phyloP scores from a whole-genome alignment of 2,888 invertebrate genomes.

The Mesopsocus fuscifrons region DNA sequence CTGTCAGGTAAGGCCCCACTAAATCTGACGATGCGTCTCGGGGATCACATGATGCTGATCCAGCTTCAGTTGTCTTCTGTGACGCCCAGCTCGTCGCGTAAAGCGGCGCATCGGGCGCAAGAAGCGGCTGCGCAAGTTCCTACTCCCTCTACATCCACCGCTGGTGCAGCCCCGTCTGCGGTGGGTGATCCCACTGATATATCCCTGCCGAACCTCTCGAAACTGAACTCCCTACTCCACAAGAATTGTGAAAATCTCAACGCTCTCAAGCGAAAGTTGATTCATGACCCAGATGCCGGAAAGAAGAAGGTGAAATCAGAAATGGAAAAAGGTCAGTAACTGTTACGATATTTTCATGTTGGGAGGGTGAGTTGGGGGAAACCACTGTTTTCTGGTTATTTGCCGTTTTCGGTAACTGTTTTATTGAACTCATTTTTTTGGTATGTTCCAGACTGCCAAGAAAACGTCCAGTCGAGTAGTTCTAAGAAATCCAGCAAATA shows the following conservation, averaged over 20 bases:
- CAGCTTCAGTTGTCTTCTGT: conserved; percentile 85
- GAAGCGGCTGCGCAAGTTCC: not conserved
- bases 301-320: not conserved
- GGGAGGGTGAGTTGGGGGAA: too few species aligned
- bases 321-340: not conserved
- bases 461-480: not conserved
- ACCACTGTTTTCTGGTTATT: too few species aligned
- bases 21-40: conserved; percentile 85
- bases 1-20: conserved; percentile 85
- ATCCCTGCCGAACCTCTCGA: conserved; percentile 5
- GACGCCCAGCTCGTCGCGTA: conserved; percentile 32
- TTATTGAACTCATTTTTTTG: too few species aligned
- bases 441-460: not conserved
- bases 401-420: too few species aligned
- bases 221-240: conserved; percentile 1
- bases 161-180: conserved; percentile 9
- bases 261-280: conserved; percentile 5
- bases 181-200: not conserved
- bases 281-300: not conserved
- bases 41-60: conserved; percentile 95
- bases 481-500: conserved; percentile 2
- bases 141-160: conserved; percentile 5
- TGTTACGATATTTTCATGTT: too few species aligned
- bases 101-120: not conserved
- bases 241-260: conserved; percentile 4